These are phyloP conservation scores for Gymnosoma rotundatum DNA, from an alignment of 2,888 invertebrate species.

Conservation along the genomic window DNA sequence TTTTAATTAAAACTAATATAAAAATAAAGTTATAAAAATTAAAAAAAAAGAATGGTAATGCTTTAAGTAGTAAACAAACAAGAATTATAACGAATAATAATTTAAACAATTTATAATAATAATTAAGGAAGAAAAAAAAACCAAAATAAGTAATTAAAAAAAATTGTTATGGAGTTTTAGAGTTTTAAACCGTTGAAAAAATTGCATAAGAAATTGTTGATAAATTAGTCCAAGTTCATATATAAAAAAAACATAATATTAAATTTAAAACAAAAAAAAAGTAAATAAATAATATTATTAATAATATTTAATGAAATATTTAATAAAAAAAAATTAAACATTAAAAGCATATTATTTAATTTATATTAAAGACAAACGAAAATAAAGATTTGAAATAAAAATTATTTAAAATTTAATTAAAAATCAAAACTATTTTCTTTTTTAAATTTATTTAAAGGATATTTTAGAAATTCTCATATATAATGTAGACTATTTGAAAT, in stretches of 20 bases:
- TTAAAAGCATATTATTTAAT: constrained; percentile 72
- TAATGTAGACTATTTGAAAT: constrained; percentile 44
- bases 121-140: constrained; percentile 36
- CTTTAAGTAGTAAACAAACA: constrained; percentile 64
- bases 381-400: constrained; percentile 63
- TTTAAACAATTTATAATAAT: constrained; percentile 50
- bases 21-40: constrained; percentile 29
- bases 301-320: constrained; percentile 72
- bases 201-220: constrained; percentile 81
- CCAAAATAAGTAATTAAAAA: constrained; percentile 58
- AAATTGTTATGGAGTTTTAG: constrained; percentile 71
- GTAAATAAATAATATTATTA: constrained; percentile 73
- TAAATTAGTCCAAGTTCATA: constrained; percentile 80
- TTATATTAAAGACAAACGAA: constrained; percentile 49
- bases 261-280: constrained; percentile 28
- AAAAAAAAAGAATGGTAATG: constrained; percentile 62
- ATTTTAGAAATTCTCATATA: not conserved
- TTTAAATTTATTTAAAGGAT: constrained; percentile 9
- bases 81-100: constrained; percentile 65
- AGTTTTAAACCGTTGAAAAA: constrained; percentile 76
- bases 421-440: constrained; percentile 53
- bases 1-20: constrained; percentile 39
- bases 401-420: constrained; percentile 59
- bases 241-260: constrained; percentile 69
- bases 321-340: constrained; percentile 70